Conservation (phyloP, 2,888 invertebrate species). For the Aplocera efformata region DNA sequence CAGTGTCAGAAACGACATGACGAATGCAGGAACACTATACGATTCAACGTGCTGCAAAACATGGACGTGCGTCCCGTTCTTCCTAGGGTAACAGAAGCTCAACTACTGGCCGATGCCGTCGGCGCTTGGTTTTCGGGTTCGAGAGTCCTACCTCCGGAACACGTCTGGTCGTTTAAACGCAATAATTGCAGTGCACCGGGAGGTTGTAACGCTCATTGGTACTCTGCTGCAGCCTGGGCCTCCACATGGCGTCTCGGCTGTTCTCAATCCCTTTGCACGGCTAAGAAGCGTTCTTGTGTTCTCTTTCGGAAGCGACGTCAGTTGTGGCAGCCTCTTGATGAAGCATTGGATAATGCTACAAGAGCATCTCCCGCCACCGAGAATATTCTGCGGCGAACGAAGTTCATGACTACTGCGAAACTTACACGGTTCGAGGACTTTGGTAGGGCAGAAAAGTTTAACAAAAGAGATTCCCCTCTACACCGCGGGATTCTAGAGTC, state of each 20-base stretch:
- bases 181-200: slow-evolving; percentile 65
- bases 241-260: slow-evolving; percentile 72
- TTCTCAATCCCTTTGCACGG: slow-evolving; percentile 66
- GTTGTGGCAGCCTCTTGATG: background rate
- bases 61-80: slow-evolving; percentile 68
- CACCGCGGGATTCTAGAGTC: slow-evolving; percentile 48
- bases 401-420: slow-evolving; percentile 45
- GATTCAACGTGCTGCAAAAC: slow-evolving; percentile 69
- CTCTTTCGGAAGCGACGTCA: slow-evolving; percentile 51
- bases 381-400: slow-evolving; percentile 56
- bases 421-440: slow-evolving; percentile 46
- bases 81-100: slow-evolving; percentile 63
- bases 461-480: slow-evolving; percentile 48
- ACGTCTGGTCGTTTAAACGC: slow-evolving; percentile 60
- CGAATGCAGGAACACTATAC: slow-evolving; percentile 67
- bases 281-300: slow-evolving; percentile 55
- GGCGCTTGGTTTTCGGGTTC: slow-evolving; percentile 73
- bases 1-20: slow-evolving; percentile 75
- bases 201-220: slow-evolving; percentile 71
- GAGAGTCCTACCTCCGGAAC: slow-evolving; percentile 54
- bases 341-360: slow-evolving; percentile 18
- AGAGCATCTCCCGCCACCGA: slow-evolving; percentile 32
- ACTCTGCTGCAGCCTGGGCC: slow-evolving; percentile 68
- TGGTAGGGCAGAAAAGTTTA: slow-evolving; percentile 31
- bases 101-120: slow-evolving; percentile 65